Evolutionary conservation across 2,888 invertebrate genomes (phyloP), one percentile per base, ranked within the genome.

Genomic region (Rutpela maculata): DNA sequence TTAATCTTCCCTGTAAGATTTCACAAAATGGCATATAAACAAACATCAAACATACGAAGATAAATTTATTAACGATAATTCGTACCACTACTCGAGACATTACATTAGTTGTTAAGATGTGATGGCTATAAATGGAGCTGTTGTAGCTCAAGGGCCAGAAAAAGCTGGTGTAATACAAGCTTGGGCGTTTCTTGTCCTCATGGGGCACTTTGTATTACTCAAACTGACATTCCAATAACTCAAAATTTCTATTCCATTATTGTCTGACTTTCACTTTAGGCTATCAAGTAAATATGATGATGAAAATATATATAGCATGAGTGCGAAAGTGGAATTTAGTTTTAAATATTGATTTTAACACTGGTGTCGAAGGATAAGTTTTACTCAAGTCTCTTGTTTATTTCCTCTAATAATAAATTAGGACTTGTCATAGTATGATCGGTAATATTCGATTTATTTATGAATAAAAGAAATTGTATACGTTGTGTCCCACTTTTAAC

Each of bases 141-240:
- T 50, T 50, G n/a, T 50, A n/a, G 50, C 59, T 18, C 22, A 59
- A 59, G 59, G 11, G 15, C 59, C 19, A 59, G 31, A 59, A 59
- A 19, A 19, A 19, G 59, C 22, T 12, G 12, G 5, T 22, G 59
- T 59, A 59, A 19, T 59, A 59, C 22, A 59, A 59, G 59, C 59
- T 59, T 22, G 59, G 59, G 19, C 59, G 19, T 59, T 59, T 59
- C 22, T 59, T 19, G 59, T 59, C 59, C 59, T 59, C 22, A 3
- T 22, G 59, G 22, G 12, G 22, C 59, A 59, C 59, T 59, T 59
- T 59, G 19, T 59, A 59, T 59, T 59, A 9, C 19, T 59, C 59
- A 19, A 59, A 59, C 18, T 59, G 59, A 59, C 59, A 11, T 59
- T 22, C 59, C 59, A 59, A 59, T 59, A 59, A 59, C 18, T 59